phyloP scores from a whole-genome alignment of 2,888 invertebrate species.

The Noctua janthina region DNA sequence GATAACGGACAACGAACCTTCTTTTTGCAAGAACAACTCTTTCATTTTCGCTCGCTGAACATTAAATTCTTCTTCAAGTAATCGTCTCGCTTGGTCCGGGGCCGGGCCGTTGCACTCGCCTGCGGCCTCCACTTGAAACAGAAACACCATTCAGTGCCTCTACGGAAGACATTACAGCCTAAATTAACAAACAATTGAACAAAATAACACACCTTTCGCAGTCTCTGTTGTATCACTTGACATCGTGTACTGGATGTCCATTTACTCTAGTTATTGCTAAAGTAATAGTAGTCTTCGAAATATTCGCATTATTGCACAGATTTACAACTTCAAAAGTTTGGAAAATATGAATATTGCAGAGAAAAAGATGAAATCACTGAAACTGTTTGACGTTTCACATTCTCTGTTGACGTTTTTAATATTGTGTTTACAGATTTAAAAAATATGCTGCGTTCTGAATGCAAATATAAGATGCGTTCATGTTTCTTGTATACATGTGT shows the following conservation, averaged over 20 bases:
- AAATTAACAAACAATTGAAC: conserved; percentile 68
- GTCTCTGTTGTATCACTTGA: conserved; percentile 79
- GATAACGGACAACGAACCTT: conserved; percentile 91
- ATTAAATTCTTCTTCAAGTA: conserved; percentile 96
- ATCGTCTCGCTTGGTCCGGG: conserved; percentile 80
- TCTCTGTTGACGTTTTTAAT: conserved; percentile 59
- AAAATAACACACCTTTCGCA: conserved; percentile 84
- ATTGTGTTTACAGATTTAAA: conserved; percentile 46
- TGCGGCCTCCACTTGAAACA: conserved; percentile 86
- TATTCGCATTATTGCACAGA: conserved; percentile 64
- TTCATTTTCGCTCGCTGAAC: conserved; percentile 97
- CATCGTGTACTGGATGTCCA: conserved; percentile 72
- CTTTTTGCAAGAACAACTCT: conserved; percentile 97
- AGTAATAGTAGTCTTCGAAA: conserved; percentile 44
- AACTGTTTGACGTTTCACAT: conserved; percentile 69
- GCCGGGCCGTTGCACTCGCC: conserved; percentile 74
- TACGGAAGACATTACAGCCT: conserved; percentile 72
- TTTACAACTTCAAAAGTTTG: conserved; percentile 46
- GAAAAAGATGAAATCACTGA: conserved; percentile 67
- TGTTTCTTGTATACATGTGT: background rate
- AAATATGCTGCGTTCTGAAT: conserved; percentile 34
- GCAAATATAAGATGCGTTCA: background rate
- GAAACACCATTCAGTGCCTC: conserved; percentile 85
- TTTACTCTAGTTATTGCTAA: conserved; percentile 49
- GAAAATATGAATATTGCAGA: conserved; percentile 57